Percentiles rank a stretch among this genome's conserved stretches.
phyloP scores from a whole-genome alignment of 2,888 invertebrate genomes.

The Automeris io region DNA sequence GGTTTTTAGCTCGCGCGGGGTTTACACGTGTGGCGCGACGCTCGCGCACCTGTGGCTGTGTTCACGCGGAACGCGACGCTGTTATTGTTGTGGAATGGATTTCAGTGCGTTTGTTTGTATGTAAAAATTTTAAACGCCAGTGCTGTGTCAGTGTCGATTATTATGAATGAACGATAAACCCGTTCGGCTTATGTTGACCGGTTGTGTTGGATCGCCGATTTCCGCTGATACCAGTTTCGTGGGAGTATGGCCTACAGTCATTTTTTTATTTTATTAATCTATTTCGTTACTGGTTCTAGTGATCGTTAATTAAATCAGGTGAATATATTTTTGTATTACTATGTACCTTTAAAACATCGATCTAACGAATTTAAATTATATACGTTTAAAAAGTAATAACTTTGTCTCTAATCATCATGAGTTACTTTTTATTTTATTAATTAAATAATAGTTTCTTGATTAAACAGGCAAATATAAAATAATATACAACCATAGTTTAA shows the following conservation, averaged over 20 bases:
- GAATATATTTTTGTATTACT: background rate
- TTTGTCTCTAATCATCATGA: too few species aligned
- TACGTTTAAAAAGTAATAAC: too few species aligned
- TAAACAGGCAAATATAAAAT: too few species aligned
- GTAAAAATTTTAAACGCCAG: background rate
- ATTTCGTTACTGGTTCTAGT: background rate
- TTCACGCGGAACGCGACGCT: conserved; percentile 22
- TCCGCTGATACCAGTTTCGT: conserved; percentile 47
- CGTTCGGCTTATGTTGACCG: conserved; percentile 40
- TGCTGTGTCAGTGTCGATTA: background rate
- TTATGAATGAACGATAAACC: conserved; percentile 18
- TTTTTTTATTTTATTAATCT: background rate
- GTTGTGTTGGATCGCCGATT: conserved; percentile 36
- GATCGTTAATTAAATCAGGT: conserved; percentile 2
- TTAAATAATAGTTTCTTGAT: too few species aligned
- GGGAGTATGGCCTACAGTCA: conserved; percentile 26
- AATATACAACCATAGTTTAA: too few species aligned
- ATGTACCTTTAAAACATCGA: too few species aligned
- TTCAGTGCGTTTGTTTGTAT: conserved; percentile 37
- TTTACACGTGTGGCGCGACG: conserved; percentile 27
- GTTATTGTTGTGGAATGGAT: conserved; percentile 24
- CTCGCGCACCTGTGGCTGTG: conserved; percentile 51
- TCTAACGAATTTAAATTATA: too few species aligned
- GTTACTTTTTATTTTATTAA: too few species aligned
- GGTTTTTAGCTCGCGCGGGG: conserved; percentile 34